Evolutionary conservation across 1,140 invertebrate species (phyloP).

Genomic region (Piezodorus guildinii): DNA sequence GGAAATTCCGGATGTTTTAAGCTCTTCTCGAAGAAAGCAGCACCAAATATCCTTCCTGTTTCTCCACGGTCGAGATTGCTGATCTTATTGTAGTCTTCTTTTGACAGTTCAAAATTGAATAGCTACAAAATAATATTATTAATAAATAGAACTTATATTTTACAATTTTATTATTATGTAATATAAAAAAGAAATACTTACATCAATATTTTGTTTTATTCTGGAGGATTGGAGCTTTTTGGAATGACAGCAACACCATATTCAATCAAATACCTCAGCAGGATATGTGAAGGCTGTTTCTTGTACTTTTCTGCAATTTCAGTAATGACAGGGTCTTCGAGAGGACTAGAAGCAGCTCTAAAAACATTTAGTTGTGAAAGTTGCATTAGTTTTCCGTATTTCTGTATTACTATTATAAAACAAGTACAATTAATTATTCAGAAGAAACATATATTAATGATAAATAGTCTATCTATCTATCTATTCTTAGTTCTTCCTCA

Average conservation of each 20-base stretch:
- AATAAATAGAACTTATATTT: not conserved
- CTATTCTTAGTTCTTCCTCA: no score
- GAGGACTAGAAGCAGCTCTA: no score
- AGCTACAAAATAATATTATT: constrained; percentile 36
- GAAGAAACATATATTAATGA: no score
- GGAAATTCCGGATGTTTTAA: constrained; percentile 16
- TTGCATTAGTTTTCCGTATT: no score
- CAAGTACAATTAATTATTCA: no score
- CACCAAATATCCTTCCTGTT: constrained; percentile 37
- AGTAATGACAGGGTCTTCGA: constrained; percentile 46
- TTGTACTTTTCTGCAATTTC: constrained; percentile 53
- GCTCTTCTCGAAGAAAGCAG: not conserved
- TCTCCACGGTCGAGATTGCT: constrained; percentile 40
- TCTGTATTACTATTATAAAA: no score
- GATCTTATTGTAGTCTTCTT: constrained; percentile 40
- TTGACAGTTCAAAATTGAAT: constrained; percentile 44
- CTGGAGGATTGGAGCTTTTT: constrained; percentile 65
- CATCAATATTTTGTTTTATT: constrained; percentile 49
- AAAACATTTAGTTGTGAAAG: no score
- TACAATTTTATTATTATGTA: not conserved
- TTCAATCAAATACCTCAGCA: constrained; percentile 63
- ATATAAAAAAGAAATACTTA: constrained; percentile 25
- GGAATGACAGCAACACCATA: constrained; percentile 65
- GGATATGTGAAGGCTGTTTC: constrained; percentile 64
- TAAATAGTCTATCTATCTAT: no score